phyloP scores from a whole-genome alignment of 2,888 invertebrate genomes.

The Pollenia amentaria region DNA sequence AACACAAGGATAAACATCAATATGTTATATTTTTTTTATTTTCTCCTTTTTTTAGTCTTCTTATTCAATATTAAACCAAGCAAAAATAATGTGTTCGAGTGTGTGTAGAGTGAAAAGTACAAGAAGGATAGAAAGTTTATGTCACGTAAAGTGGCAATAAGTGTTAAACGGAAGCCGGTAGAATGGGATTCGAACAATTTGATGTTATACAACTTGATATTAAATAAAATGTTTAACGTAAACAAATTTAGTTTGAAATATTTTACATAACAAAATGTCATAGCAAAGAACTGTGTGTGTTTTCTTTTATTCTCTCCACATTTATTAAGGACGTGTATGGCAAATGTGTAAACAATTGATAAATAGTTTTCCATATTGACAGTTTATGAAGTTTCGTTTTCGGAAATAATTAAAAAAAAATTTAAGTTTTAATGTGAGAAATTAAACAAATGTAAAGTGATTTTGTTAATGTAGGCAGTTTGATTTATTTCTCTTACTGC shows the following conservation, averaged over 20 bases:
- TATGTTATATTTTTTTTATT: constrained; percentile 65
- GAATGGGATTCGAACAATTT: constrained; percentile 65
- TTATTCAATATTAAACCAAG: constrained; percentile 65
- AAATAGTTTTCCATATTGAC: constrained; percentile 29
- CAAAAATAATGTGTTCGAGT: constrained; percentile 49
- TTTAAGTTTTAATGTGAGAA: too few species aligned
- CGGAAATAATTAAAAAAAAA: background rate
- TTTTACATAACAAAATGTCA: constrained; percentile 64
- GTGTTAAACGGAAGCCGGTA: constrained; percentile 68
- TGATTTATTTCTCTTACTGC: too few species aligned
- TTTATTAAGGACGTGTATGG: constrained; percentile 48
- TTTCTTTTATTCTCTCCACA: background rate
- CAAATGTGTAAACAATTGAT: constrained; percentile 22
- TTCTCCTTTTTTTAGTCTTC: constrained; percentile 9
- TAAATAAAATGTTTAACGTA: constrained; percentile 70
- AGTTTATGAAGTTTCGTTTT: background rate
- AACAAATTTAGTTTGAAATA: constrained; percentile 67
- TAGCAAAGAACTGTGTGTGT: background rate
- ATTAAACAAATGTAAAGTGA: background rate
- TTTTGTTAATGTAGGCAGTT: background rate
- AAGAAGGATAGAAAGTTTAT: constrained; percentile 61
- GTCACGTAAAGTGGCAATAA: constrained; percentile 74
- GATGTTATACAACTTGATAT: constrained; percentile 67
- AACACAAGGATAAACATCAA: constrained; percentile 73
- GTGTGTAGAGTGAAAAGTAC: background rate